Evolutionary conservation across 2,113 vertebrate genomes (phyloP).

Genomic region (Tylochromis polylepis): DNA sequence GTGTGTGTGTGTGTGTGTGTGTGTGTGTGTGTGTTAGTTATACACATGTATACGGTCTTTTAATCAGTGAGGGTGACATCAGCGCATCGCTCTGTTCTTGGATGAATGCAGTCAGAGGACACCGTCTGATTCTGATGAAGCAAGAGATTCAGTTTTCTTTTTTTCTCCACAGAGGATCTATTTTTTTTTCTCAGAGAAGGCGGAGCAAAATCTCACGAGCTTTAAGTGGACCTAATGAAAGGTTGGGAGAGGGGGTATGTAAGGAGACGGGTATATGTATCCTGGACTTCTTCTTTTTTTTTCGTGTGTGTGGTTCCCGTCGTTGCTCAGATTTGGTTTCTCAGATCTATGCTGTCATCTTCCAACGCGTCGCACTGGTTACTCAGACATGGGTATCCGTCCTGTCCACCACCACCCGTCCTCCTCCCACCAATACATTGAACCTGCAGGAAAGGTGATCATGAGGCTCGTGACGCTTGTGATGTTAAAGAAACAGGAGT

Average conservation of each 20-base stretch:
- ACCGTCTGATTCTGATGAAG: background rate
- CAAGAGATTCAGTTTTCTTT: background rate
- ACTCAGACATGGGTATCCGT: background rate
- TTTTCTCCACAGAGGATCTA: conserved; percentile 7
- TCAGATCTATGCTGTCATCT: background rate
- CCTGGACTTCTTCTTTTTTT: background rate
- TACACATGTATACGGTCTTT: background rate
- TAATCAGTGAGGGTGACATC: background rate
- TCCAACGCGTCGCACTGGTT: background rate
- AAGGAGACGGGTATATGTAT: background rate
- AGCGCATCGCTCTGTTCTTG: background rate
- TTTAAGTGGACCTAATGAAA: background rate
- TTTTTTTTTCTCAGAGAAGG: conserved; percentile 20
- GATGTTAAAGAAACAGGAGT: background rate
- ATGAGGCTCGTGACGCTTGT: background rate
- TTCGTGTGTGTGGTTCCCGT: background rate
- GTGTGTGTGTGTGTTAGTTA: background rate
- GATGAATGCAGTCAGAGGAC: background rate
- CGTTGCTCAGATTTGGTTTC: background rate
- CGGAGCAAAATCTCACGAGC: background rate
- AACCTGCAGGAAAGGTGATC: background rate
- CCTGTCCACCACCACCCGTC: background rate
- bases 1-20: background rate
- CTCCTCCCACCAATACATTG: background rate
- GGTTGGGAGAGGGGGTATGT: background rate